Base-by-base conservation (phyloP, 2,113 vertebrate genomes). In the Lampris incognitus region DNA sequence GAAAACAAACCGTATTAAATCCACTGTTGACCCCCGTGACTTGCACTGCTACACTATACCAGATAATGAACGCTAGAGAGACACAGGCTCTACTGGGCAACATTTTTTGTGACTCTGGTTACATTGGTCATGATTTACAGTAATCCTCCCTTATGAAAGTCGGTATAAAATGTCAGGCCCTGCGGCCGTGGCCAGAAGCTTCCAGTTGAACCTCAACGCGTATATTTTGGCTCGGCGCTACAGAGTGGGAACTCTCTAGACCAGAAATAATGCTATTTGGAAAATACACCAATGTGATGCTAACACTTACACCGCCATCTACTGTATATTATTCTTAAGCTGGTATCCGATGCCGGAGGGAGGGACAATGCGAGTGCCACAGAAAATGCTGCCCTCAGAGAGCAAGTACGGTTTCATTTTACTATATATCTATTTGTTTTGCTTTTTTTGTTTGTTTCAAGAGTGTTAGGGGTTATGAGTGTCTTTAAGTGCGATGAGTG, bases 381-480 rank as follows among this genome's bases (percentile, higher is more conserved):
- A 94, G 92, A 93, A 93, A 92, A 93, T 93, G 89, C 88, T 92
- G 92, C 87, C 91, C 91, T 90, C 91, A 91, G 90, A 94, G 89
- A 90, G 91, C 91, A 93, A 93, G 91, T 92, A 93, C 66, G 88
- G 83, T 61, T 90, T 72, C 67, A 72, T 76, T 92, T 86, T 84
- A 74, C 79, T 89, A 63, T 72, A 62, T 24, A 24, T 24, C 24
- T 24, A 24, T 24, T 24, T 24, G 24, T 62, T 66, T 57, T 50
- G 48, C 59, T 69, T 56, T 56, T 54, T 66, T 66, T 39, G 75
- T 48, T 75, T 77, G 42, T 64, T 57, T 72, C 11, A 59, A 57
- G 61, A 74, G 63, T 40, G 3, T 66, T 62, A 48, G 44, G 40
- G 24, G 3, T 9, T 56, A 55, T 69, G 41, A 38, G 42, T 64